Base-by-base conservation (phyloP, 2,113 vertebrate genomes). In the Ranitomeya variabilis region DNA sequence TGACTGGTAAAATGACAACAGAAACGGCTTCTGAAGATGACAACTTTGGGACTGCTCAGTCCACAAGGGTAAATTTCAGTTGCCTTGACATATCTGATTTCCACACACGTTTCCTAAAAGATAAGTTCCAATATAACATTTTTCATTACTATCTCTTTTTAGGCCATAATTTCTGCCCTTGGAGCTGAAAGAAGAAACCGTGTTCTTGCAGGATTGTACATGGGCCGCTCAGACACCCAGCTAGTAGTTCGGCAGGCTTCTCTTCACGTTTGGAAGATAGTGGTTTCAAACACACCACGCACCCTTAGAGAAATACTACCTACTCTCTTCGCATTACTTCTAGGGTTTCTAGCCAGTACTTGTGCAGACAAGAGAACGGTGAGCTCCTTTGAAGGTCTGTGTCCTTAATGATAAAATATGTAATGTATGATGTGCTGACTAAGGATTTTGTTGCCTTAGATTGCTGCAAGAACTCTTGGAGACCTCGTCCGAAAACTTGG, bases 1-100 rank as follows among this genome's bases (percentile, higher is more conserved):
- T 99, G 90, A 97, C 98, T 0, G 98, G 98, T 74, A 99, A 99
- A 94, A 99, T 99, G 98, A 99, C 98, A 37, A 99, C 98, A 19
- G 98, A 99, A 92, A 99, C 98, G 0, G 98, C 98, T 3, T 99
- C 98, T 0, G 98, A 99, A 90, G 98, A 99, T 37, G 98, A 99
- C 92, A 99, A 99, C 94, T 99, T 99, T 81, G 98, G 98, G 90
- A 99, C 98, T 1, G 97, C 96, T 4, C 96, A 97, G 80, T 99
- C 98, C 69, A 99, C 98, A 91, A 99, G 98, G 95, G 98, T 98
- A 91, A 80, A 7, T 1, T 54, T 45, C 15, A 51, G 14, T 45
- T 73, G 6, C 37, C 37, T 45, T 45, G 37, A 45, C 3, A 45
- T 5, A 45, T 45, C 37, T 45, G 37, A 5, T 45, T 45, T 45